Evolutionary conservation across 64 coral and sea anemone species (phyloP).

Genomic region (Actinia tenebrosa): DNA sequence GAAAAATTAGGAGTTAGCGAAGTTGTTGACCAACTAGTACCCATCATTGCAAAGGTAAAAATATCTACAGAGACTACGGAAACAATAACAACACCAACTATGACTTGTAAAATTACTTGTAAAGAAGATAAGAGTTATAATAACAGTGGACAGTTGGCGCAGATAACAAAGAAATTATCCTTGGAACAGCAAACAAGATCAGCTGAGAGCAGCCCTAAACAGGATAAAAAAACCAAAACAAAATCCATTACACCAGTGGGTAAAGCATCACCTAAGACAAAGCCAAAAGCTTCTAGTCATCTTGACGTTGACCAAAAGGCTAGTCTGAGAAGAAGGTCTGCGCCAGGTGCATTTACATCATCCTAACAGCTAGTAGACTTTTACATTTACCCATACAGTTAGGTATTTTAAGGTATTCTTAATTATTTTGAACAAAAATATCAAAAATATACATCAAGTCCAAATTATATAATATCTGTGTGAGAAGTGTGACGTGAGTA

Average conservation of each 20-base stretch:
- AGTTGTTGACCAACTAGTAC: neutral
- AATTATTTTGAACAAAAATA: neutral
- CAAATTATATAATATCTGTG: too few species aligned
- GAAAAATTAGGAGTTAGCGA: neutral
- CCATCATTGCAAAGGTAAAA: slow-evolving; percentile 18
- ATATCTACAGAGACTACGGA: slow-evolving; percentile 22
- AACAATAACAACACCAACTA: neutral
- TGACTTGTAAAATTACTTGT: slow-evolving; percentile 21
- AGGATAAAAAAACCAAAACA: slow-evolving; percentile 1
- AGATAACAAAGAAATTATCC: neutral
- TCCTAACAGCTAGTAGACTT: slow-evolving; percentile 1
- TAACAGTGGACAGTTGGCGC: neutral
- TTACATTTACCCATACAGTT: neutral
- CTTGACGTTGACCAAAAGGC: slow-evolving; percentile 1
- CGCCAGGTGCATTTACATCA: slow-evolving; percentile 36
- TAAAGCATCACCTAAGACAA: slow-evolving; percentile 7
- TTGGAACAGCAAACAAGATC: slow-evolving; percentile 25
- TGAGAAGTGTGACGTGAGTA: too few species aligned
- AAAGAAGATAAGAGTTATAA: neutral
- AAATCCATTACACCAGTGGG: neutral
- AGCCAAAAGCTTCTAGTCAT: slow-evolving; percentile 16
- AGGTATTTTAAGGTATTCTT: neutral
- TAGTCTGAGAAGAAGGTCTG: slow-evolving; percentile 28
- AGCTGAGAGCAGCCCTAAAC: slow-evolving; percentile 14
- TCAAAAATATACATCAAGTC: too few species aligned